Percentiles rank a stretch among this genome's conserved stretches.
These are phyloP conservation scores for Nemopilema nomurai DNA, from an alignment of 30 jellyfish, hydroid and myxozoan species.

Conservation along the genomic window DNA sequence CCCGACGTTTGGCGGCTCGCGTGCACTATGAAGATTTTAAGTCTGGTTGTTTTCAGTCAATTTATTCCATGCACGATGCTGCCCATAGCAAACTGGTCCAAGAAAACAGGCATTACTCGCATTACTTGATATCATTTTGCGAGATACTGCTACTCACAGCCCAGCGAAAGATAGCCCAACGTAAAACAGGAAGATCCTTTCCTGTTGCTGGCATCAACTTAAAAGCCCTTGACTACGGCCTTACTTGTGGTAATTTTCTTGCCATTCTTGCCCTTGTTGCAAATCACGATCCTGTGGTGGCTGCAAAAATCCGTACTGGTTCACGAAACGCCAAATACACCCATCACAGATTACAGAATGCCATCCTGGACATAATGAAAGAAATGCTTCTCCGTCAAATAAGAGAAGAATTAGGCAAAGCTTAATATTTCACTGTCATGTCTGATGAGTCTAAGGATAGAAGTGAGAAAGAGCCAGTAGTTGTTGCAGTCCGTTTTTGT, in stretches of 20 bases:
- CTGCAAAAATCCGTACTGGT: conserved; percentile 27
- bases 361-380: conserved; percentile 29
- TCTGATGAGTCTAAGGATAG: conserved; percentile 53
- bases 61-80: conserved; percentile 13
- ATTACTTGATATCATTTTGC: conserved; percentile 29
- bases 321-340: conserved; percentile 41
- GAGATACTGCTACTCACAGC: conserved; percentile 57
- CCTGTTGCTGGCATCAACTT: background rate
- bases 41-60: conserved; percentile 37
- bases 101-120: conserved; percentile 57
- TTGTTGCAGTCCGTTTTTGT: conserved; percentile 43
- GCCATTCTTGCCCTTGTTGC: conserved; percentile 43
- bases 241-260: conserved; percentile 57
- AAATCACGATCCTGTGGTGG: conserved; percentile 33
- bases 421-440: conserved; percentile 17
- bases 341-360: conserved; percentile 37
- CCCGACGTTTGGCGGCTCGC: conserved; percentile 27
- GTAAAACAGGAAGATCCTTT: conserved; percentile 53
- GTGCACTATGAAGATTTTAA: conserved; percentile 35
- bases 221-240: conserved; percentile 33
- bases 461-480: conserved; percentile 40
- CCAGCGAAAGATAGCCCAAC: conserved; percentile 55
- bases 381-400: conserved; percentile 30
- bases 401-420: conserved; percentile 14
- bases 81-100: conserved; percentile 18